These are phyloP conservation scores for Argyresthia goedartella DNA, from an alignment of 2,888 invertebrate species.

Conservation along the genomic window DNA sequence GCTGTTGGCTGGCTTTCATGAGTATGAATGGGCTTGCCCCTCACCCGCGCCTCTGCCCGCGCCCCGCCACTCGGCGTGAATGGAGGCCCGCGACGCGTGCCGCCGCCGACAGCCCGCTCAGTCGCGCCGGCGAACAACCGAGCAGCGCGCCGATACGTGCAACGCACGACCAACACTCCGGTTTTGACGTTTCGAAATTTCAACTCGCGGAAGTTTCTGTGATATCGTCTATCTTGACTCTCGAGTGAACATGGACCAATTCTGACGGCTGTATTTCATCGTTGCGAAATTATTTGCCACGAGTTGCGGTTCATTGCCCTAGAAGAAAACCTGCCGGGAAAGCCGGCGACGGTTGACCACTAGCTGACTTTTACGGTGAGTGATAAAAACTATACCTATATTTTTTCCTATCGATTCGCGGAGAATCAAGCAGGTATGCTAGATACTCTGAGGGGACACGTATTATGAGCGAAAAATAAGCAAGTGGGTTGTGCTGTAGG, in stretches of 20 bases:
- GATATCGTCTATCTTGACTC: conserved; percentile 19
- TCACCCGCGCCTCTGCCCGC: too few species aligned
- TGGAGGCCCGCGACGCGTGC: conserved; percentile 66
- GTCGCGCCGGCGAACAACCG: conserved; percentile 40
- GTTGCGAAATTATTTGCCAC: conserved; percentile 7
- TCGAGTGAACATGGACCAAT: conserved; percentile 18
- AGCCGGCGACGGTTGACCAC: conserved; percentile 35
- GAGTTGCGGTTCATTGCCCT: conserved; percentile 16
- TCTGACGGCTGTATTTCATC: conserved; percentile 9
- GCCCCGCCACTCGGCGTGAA: conserved; percentile 58
- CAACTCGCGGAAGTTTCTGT: conserved; percentile 33
- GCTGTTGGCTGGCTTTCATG: background rate
- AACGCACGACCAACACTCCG: conserved; percentile 30
- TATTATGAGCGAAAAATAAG: conserved; percentile 46
- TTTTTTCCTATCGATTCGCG: conserved; percentile 16
- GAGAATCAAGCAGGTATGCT: too few species aligned
- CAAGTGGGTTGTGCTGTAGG: conserved; percentile 58
- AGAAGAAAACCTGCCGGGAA: conserved; percentile 34
- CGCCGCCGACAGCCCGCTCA: conserved; percentile 45
- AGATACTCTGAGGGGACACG: conserved; percentile 35
- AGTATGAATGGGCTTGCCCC: conserved; percentile 4
- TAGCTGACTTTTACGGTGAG: conserved; percentile 53
- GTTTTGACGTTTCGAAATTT: conserved; percentile 51
- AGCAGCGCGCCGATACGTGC: conserved; percentile 53
- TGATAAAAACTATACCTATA: conserved; percentile 38